Evolutionary conservation across 2,888 invertebrate species (phyloP).

Genomic region (Lamellibrachia columna): DNA sequence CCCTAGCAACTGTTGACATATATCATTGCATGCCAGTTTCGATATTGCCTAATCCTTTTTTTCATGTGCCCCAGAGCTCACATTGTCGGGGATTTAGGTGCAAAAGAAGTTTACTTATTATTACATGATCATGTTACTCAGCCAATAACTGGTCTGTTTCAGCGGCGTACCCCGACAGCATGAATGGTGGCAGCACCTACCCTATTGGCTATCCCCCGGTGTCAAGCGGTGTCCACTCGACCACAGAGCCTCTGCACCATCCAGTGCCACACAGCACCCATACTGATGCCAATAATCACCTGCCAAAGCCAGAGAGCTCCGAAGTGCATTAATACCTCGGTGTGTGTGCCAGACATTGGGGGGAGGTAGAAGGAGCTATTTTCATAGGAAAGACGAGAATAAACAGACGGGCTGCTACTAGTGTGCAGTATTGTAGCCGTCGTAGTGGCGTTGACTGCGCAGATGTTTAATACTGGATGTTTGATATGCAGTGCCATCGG

Average conservation of each 20-base stretch:
- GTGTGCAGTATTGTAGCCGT: neutral
- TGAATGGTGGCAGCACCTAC: constrained; percentile 20
- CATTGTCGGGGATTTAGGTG: no score
- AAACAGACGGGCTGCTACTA: neutral
- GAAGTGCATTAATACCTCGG: constrained; percentile 7
- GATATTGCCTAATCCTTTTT: neutral
- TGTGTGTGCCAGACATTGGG: neutral
- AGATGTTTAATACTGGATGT: constrained; percentile 2
- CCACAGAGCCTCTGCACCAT: constrained; percentile 57
- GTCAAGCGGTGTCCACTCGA: constrained; percentile 52
- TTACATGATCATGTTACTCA: neutral
- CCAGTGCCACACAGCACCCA: constrained; percentile 48
- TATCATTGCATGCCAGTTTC: no score
- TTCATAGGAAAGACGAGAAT: constrained; percentile 6
- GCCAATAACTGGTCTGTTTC: neutral
- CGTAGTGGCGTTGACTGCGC: neutral
- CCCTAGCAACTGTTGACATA: no score
- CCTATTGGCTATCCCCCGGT: constrained; percentile 13
- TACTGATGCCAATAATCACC: constrained; percentile 50
- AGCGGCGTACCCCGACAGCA: constrained; percentile 28
- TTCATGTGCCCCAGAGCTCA: no score
- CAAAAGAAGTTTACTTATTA: neutral
- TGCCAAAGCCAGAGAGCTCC: constrained; percentile 50
- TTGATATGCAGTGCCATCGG: neutral
- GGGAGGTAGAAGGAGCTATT: neutral